Evolutionary conservation across 2,113 vertebrate species (phyloP).

Genomic region (Brachionichthys hirsutus): DNA sequence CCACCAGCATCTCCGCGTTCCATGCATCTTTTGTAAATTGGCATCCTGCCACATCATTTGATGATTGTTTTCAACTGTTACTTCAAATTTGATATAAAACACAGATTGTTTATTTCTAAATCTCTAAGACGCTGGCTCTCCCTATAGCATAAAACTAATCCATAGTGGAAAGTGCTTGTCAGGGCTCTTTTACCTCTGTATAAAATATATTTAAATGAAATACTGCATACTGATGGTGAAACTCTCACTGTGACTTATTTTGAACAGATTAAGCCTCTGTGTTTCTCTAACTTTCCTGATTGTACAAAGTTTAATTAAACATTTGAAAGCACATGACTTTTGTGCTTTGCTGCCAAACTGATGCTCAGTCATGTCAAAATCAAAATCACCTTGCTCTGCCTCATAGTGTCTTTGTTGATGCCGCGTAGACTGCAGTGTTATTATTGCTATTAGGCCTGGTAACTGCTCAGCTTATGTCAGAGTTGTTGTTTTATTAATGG

Average conservation of each 20-base stretch:
- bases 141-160: slow-evolving; percentile 22
- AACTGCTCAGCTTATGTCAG: slow-evolving; percentile 38
- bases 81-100: slow-evolving; percentile 13
- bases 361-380: slow-evolving; percentile 53
- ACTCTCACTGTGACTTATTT: slow-evolving; percentile 35
- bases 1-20: slow-evolving; percentile 33
- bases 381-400: slow-evolving; percentile 36
- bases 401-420: slow-evolving; percentile 45
- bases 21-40: slow-evolving; percentile 44
- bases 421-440: slow-evolving; percentile 36
- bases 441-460: slow-evolving; percentile 46
- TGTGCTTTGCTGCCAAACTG: slow-evolving; percentile 12
- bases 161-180: slow-evolving; percentile 64
- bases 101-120: slow-evolving; percentile 12
- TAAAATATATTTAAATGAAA: slow-evolving; percentile 32
- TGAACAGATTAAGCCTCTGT: slow-evolving; percentile 46
- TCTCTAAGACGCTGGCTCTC: slow-evolving; percentile 15
- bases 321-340: slow-evolving; percentile 9
- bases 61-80: neutral
- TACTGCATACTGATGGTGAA: slow-evolving; percentile 39
- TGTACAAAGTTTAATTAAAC: slow-evolving; percentile 23
- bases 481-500: slow-evolving; percentile 30
- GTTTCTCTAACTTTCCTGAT: slow-evolving; percentile 1
- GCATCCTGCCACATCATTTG: neutral
- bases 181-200: slow-evolving; percentile 49